Evolutionary conservation across 2,113 vertebrate species (phyloP).

Genomic region (Uropsilus gracilis): DNA sequence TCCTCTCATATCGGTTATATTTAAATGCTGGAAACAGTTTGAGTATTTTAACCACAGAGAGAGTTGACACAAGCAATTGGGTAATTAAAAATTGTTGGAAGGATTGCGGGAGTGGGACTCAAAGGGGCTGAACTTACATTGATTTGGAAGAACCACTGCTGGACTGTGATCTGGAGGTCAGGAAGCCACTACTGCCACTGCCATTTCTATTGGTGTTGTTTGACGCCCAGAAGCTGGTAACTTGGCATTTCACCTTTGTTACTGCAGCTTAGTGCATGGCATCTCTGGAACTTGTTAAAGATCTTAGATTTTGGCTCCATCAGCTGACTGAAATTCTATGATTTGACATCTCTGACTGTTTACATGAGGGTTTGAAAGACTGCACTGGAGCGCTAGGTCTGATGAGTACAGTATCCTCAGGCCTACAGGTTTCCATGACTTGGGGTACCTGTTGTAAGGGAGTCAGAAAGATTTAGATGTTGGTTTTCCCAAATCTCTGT

Average conservation of each 20-base stretch:
- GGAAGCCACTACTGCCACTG: background rate
- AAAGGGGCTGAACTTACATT: background rate
- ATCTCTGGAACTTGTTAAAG: background rate
- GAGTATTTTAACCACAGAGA: conserved; percentile 11
- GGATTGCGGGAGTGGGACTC: background rate
- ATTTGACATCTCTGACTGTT: conserved; percentile 22
- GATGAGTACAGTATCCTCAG: background rate
- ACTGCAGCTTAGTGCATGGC: background rate
- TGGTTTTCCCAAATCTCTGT: conserved; percentile 13
- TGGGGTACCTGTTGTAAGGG: background rate
- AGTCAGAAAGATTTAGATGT: background rate
- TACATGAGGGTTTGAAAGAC: background rate
- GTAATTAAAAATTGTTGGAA: conserved; percentile 14
- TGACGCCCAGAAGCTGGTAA: background rate
- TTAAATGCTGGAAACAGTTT: conserved; percentile 10
- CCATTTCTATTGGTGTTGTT: background rate
- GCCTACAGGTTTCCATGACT: background rate
- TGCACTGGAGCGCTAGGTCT: background rate
- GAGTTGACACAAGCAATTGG: conserved; percentile 40
- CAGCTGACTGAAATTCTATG: background rate
- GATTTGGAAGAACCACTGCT: background rate
- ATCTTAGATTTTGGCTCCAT: background rate
- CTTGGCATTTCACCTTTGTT: background rate
- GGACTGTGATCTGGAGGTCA: background rate
- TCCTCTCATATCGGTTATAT: background rate